Evolutionary conservation across 1,140 invertebrate species (phyloP).

Genomic region (Proctacanthus coquilletti): DNA sequence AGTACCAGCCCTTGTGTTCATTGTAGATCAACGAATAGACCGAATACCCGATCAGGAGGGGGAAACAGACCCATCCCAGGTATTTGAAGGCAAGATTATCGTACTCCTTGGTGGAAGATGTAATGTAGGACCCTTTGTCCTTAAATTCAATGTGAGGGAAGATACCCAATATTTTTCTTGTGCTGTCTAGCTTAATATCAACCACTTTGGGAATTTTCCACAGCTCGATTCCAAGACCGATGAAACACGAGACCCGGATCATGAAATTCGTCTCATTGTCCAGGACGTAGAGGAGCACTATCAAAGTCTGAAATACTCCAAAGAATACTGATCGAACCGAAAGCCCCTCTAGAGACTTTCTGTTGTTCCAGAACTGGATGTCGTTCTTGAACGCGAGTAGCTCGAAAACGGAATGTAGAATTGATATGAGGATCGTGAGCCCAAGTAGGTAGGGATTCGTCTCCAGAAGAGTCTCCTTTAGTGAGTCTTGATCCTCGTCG

Average conservation of each 20-base stretch:
- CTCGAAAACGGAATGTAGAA: conserved; percentile 96
- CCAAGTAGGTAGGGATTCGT: conserved; percentile 92
- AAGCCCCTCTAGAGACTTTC: conserved; percentile 91
- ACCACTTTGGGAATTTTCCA: conserved; percentile 99
- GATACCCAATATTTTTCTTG: conserved; percentile 56
- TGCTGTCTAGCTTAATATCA: conserved; percentile 66
- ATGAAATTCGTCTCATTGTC: conserved; percentile 98
- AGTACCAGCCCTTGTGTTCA: conserved; percentile 98
- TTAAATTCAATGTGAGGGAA: conserved; percentile 67
- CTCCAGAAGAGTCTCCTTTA: conserved; percentile 93
- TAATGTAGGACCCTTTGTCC: conserved; percentile 93
- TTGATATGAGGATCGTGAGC: conserved; percentile 81
- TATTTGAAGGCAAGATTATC: conserved; percentile 94
- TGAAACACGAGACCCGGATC: conserved; percentile 78
- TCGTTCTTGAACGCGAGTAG: conserved; percentile 99
- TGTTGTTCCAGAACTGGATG: conserved; percentile 99
- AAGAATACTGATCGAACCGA: conserved; percentile 98
- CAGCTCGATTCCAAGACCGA: conserved; percentile 92
- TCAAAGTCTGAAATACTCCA: conserved; percentile 90
- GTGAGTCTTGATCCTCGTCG: conserved; percentile 88
- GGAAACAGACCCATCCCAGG: conserved; percentile 90
- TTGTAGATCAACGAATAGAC: conserved; percentile 93
- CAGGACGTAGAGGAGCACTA: conserved; percentile 90
- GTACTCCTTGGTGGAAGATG: conserved; percentile 89
- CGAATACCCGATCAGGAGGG: conserved; percentile 80